Base-by-base conservation (phyloP, 2,113 vertebrate genomes). In the Pampusana beccarii region DNA sequence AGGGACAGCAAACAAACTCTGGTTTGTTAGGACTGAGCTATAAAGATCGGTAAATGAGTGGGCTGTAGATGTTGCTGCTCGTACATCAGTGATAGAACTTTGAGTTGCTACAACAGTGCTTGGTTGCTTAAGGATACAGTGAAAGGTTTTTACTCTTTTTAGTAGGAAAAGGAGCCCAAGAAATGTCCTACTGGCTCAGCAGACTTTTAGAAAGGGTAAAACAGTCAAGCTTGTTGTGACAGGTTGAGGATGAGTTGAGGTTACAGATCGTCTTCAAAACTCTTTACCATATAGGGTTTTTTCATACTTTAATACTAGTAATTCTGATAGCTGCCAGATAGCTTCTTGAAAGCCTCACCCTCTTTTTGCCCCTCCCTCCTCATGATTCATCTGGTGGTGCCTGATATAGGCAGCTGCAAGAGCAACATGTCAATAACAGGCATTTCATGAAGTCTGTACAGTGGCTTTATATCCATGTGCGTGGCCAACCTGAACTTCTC, bases 261-360 rank as follows among this genome's bases (percentile, higher is more conserved):
- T 75, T 75, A 78, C 69, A 81, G 48, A 46, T 86, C 29, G 54
- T 79, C 66, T 23, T 87, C 54, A 65, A 72, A 88, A 34, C 10
- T 50, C 14, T 60, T 69, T 75, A 36, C 83, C 17, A 5, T 57
- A 25, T 1, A 8, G 64, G 18, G 1, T 14, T 82, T 87, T 91
- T 75, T 72, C 14, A 44, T 88, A 53, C 34, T 88, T 78, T 84
- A 81, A 18, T 84, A 65, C 54, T 72, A 46, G n/a, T 36, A 93
- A 26, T 95, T 91, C 75, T 88, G 42, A 53, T 88, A 92, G 80
- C 74, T 92, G 33, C 72, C 77, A 92, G 77, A 66, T 53, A 86
- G 40, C 13, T 89, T 71, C 40, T 91, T 86, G 70, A 86, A 94
- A 71, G 38, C 62, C 50, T 93, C 54, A 6, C 62, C 64, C 81